Base-by-base conservation (phyloP, 2,888 invertebrate genomes). In the Synanthedon myopaeformis region DNA sequence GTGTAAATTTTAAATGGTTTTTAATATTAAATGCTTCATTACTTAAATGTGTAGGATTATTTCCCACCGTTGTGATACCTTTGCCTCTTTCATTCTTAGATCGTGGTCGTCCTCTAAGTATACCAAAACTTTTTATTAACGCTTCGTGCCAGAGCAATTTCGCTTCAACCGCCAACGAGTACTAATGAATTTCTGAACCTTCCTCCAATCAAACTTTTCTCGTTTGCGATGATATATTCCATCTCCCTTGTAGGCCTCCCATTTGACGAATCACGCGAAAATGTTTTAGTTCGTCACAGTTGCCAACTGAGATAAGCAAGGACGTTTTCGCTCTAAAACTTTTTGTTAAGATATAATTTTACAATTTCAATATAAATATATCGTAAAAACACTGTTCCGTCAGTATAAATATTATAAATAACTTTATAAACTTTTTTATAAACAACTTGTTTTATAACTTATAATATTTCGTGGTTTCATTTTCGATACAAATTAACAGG, bases 151-250 rank as follows among this genome's bases (percentile, higher is more conserved):
- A 54, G 59, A 64, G 76, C 71, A 77, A 77, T 77, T 75, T 67
- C 67, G 68, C 70, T 70, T 66, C 66, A 62, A 61, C 64, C 68
- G 66, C 66, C 69, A 66, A 71, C 74, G 72, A 72, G 67, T 70
- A 68, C 73, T 84, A 83, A 84, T 84, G 80, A 84, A 82, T 83
- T 82, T 74, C 76, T 70, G 74, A 77, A 76, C 73, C 71, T 65
- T 65, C 59, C 66, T 66, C 72, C 75, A 79, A 82, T 82, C 79
- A 80, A 84, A 84, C 76, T 85, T 85, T 83, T 80, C 83, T 80
- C 82, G 76, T 84, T 79, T 79, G 64, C 70, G 62, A 70, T 79
- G 79, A 82, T 74, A 76, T 74, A 80, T 79, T 72, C 72, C 72
- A 65, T 61, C 69, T 69, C 65, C 61, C 56, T 52, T 56, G 65